phyloP scores from a whole-genome alignment of 2,888 invertebrate genomes.

The Cataglyphis albicans region DNA sequence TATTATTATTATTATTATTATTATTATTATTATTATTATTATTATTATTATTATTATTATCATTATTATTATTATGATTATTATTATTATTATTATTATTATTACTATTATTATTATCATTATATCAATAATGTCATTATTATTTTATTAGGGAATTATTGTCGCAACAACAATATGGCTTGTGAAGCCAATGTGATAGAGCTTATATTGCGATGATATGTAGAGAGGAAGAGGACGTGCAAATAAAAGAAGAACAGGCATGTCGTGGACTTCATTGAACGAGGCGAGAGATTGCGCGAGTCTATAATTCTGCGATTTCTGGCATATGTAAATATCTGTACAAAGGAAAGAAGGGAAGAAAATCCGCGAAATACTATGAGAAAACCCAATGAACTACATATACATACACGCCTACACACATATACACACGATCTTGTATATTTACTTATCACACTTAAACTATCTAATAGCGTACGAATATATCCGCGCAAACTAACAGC shows the following conservation, averaged over 20 bases:
- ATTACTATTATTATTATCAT: slow-evolving; percentile 79
- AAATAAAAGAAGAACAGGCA: slow-evolving; percentile 50
- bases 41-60: slow-evolving; percentile 68
- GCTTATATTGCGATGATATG: slow-evolving; percentile 84
- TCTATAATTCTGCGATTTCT: slow-evolving; percentile 59
- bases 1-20: slow-evolving; percentile 76
- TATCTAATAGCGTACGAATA: slow-evolving; percentile 82
- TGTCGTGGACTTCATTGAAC: slow-evolving; percentile 39
- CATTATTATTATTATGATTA: slow-evolving; percentile 78
- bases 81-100: slow-evolving; percentile 77
- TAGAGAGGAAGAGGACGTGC: slow-evolving; percentile 53
- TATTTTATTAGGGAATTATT: slow-evolving; percentile 78
- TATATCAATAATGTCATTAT: slow-evolving; percentile 77
- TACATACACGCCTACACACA: slow-evolving; percentile 74
- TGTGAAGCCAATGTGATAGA: slow-evolving; percentile 86
- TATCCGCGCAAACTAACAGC: slow-evolving; percentile 71
- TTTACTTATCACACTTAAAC: slow-evolving; percentile 83
- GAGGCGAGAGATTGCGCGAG: slow-evolving; percentile 43
- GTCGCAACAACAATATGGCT: slow-evolving; percentile 83
- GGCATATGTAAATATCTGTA: slow-evolving; percentile 76
- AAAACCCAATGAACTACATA: slow-evolving; percentile 74
- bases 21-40: slow-evolving; percentile 74
- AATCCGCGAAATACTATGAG: slow-evolving; percentile 69
- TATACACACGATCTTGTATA: slow-evolving; percentile 79
- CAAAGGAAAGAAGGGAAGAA: slow-evolving; percentile 59